phyloP scores from a whole-genome alignment of 1,140 invertebrate genomes.

The Oreohelix idahoensis region DNA sequence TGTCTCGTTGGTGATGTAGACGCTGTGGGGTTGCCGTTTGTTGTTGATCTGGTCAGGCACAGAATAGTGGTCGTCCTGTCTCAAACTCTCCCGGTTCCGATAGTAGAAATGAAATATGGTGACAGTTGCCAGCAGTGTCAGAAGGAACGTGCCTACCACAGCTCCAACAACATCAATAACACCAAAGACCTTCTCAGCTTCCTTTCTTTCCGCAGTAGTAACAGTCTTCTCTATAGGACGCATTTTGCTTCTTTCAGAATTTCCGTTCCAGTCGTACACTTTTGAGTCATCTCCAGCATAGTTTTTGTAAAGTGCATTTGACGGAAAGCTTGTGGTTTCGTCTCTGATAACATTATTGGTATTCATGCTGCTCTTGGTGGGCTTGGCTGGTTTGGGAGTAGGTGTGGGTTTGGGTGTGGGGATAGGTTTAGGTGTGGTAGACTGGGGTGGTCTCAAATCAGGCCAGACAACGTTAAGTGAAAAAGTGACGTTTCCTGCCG shows the following conservation, averaged over 20 bases:
- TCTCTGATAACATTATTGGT: conserved; percentile 40
- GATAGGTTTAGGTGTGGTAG: background rate
- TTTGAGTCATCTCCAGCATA: conserved; percentile 24
- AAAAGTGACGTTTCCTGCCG: conserved; percentile 71
- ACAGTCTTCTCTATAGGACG: background rate
- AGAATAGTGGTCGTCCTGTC: conserved; percentile 45
- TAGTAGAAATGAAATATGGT: conserved; percentile 66
- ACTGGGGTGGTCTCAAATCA: conserved; percentile 9
- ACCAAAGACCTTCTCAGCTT: conserved; percentile 50
- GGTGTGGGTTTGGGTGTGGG: background rate
- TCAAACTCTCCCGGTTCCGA: conserved; percentile 43
- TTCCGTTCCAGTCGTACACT: conserved; percentile 36
- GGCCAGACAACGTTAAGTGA: conserved; percentile 70
- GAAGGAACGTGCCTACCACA: conserved; percentile 69
- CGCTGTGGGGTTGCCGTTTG: conserved; percentile 6
- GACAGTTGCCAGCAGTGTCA: conserved; percentile 67
- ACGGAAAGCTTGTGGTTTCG: conserved; percentile 26
- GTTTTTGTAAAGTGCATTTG: conserved; percentile 35
- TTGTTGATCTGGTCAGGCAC: conserved; percentile 42
- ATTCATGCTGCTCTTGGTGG: background rate
- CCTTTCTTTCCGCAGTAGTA: background rate
- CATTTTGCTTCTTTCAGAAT: conserved; percentile 43
- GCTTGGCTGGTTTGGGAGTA: background rate
- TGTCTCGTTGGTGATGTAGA: conserved; percentile 46
- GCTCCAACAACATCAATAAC: conserved; percentile 68